These are phyloP conservation scores for Botrylloides violaceus DNA, from an alignment of 23 tunicate species.

Conservation along the genomic window DNA sequence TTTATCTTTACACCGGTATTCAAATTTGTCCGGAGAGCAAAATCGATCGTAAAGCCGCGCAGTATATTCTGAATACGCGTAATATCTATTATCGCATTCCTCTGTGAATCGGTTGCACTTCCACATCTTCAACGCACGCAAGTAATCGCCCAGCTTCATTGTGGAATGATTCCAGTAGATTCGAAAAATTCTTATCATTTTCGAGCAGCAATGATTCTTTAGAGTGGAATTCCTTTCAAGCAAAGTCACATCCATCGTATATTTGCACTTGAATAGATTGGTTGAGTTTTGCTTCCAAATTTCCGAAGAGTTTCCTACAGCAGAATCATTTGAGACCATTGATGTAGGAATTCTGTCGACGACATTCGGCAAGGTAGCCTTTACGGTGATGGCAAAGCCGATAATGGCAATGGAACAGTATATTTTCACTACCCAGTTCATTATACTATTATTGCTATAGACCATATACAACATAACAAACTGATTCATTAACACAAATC, in stretches of 20 bases:
- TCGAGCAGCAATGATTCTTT: constrained; percentile 1
- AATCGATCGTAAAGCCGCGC: constrained; percentile 1
- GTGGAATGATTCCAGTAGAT: constrained; percentile 16
- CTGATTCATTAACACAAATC: no score
- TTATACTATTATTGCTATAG: no score
- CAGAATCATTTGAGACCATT: no score
- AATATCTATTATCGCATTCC: constrained; percentile 5
- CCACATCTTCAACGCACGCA: constrained; percentile 18
- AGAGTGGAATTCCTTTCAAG: background rate
- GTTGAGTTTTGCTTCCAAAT: no score
- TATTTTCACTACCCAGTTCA: no score
- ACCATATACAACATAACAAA: no score
- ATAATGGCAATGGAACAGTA: no score
- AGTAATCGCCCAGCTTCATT: constrained; percentile 6
- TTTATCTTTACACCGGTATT: background rate
- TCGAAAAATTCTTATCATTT: background rate
- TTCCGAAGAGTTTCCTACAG: no score
- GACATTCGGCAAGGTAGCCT: no score
- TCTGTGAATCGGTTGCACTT: constrained; percentile 3
- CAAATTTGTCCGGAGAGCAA: background rate
- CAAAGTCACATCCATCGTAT: background rate
- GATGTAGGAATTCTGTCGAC: no score
- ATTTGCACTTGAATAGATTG: background rate
- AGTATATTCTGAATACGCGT: background rate
- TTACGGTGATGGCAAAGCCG: no score